Evolutionary conservation across 2,797 vertebrate genomes (phyloP), one percentile per base, ranked within the genome.

Genomic region (Sebastes taczanowskii): DNA sequence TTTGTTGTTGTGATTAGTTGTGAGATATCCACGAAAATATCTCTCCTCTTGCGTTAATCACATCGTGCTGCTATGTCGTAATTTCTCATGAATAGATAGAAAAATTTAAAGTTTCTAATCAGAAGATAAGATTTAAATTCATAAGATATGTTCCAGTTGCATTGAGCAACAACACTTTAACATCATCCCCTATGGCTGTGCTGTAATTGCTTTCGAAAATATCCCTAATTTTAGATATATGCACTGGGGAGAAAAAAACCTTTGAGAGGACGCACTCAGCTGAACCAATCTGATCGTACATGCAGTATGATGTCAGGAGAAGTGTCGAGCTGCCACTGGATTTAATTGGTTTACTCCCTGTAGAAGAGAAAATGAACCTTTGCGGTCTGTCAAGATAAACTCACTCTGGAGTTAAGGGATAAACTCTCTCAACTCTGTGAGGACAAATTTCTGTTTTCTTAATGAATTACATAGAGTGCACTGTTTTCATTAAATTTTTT

Each of bases 311-410:
- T 81, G 74, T 80, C 62, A 77, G 32, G 34, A 64, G 13, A 74
- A 60, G 35, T 80, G 71, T 71, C 0, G n/a, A 46, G 59, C 53
- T 62, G 71, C 20, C 59, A 23, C 56, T 74, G 27, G 20, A 66
- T 80, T 77, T 83, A 86, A 89, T 76, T 78, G 61, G 78, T 78
- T 84, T 59, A 32, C 20, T 38, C 6, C 4, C 23, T 49, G 52
- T 16, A 38, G 16, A 78, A 56, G 52, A 74, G 13, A 74, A 80
- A 74, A 79, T 52, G 3, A 76, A 64, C 52, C 11, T 66, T 34
- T 65, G 63, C 32, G 49, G 29, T 72, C 30, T 80, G 25, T 60
- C 8, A 65, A 34, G 20, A 72, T 55, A 49, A 32, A 76, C 7
- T 59, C 9, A 20, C 13, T 16, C 46, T 29, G 9, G 16, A 69